Evolutionary conservation across 2,797 vertebrate species (phyloP).

Genomic region (Argyrosomus regius): DNA sequence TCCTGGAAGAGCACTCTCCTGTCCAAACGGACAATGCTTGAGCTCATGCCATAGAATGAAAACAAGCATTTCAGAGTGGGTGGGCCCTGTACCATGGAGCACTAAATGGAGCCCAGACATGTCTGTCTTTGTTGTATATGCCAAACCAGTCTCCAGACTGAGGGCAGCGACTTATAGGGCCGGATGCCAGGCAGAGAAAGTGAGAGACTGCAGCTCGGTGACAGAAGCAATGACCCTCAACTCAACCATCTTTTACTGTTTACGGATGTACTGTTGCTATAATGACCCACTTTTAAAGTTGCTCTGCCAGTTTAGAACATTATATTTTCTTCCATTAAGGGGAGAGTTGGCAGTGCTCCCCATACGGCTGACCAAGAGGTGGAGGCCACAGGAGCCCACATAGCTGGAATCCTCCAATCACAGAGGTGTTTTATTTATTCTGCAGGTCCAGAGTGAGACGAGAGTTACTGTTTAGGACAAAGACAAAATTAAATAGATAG

Average conservation of each 20-base stretch:
- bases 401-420: not conserved
- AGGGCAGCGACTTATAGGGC: slow-evolving; percentile 68
- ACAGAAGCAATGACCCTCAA: slow-evolving; percentile 77
- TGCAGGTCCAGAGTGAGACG: not conserved
- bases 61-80: slow-evolving; percentile 53
- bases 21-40: slow-evolving; percentile 16
- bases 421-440: slow-evolving; percentile 10
- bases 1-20: slow-evolving; percentile 12
- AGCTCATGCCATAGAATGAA: slow-evolving; percentile 23
- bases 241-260: slow-evolving; percentile 67
- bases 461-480: not conserved
- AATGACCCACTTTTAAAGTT: slow-evolving; percentile 59
- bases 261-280: slow-evolving; percentile 57
- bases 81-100: slow-evolving; percentile 51
- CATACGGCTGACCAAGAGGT: no score
- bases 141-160: slow-evolving; percentile 60
- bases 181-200: slow-evolving; percentile 68
- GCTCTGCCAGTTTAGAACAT: slow-evolving; percentile 37
- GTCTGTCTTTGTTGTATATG: slow-evolving; percentile 57
- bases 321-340: slow-evolving; percentile 40
- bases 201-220: slow-evolving; percentile 69
- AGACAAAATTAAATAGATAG: not conserved
- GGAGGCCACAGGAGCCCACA: not conserved
- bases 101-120: slow-evolving; percentile 53
- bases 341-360: no score